A percentile compares a stretch with the other conserved stretches of the same genome.
Conservation (phyloP, 2,888 invertebrate genomes). For the Hydropsyche betteni region DNA sequence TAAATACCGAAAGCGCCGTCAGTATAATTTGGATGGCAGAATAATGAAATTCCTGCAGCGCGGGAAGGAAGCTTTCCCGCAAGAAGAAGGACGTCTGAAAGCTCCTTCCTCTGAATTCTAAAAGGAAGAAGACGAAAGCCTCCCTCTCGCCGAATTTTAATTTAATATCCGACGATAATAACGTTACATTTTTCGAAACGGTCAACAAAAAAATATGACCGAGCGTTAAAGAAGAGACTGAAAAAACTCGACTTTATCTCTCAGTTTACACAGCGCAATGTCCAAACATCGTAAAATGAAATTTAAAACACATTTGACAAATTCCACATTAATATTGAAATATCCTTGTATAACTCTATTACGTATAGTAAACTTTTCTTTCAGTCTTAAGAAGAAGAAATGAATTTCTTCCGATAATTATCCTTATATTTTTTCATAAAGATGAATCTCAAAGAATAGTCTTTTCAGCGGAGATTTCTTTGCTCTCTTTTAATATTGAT, state of each 20-base stretch:
- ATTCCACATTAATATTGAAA: too few species aligned
- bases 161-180: slow-evolving; percentile 29
- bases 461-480: slow-evolving; percentile 10
- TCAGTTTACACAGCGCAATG: too few species aligned
- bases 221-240: neutral
- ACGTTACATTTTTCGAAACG: slow-evolving; percentile 8
- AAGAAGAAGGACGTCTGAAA: slow-evolving; percentile 7
- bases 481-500: slow-evolving; percentile 12
- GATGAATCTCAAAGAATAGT: slow-evolving; percentile 11
- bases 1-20: slow-evolving; percentile 31
- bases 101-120: slow-evolving; percentile 15
- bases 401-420: slow-evolving; percentile 1
- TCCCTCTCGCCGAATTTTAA: slow-evolving; percentile 37
- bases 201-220: slow-evolving; percentile 22
- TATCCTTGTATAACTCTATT: too few species aligned
- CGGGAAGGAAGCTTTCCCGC: slow-evolving; percentile 27
- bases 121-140: slow-evolving; percentile 31
- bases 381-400: neutral
- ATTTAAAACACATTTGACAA: too few species aligned
- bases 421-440: slow-evolving; percentile 7
- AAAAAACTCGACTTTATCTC: neutral
- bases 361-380: too few species aligned
- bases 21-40: slow-evolving; percentile 37
- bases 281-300: too few species aligned
- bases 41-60: slow-evolving; percentile 44